Evolutionary conservation across 2,113 vertebrate species (phyloP), one percentile per base, ranked within the genome.

Genomic region (Coryphaenoides rupestris): DNA sequence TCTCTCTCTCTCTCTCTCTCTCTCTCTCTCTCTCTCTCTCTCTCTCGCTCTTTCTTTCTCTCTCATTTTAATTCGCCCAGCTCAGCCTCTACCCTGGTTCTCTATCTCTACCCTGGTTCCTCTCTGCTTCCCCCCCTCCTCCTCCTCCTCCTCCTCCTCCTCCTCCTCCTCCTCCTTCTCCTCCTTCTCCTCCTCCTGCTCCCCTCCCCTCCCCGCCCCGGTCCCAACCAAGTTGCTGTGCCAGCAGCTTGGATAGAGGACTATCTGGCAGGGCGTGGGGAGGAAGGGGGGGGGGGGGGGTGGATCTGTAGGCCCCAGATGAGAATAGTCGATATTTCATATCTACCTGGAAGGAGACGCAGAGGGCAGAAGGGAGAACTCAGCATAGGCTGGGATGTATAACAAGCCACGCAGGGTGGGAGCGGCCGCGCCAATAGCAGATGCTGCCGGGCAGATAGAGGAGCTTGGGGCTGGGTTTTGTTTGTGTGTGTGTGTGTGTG

Each of bases 271-370:
- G 76, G 62, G 76, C 72, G 69, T 46, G 74, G 40, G 56, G 62
- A 56, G 68, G 53, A 46, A 57, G 60, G 46, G 49, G 67, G 69
- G 1, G 75, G 77, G 75, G 22, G 49, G 24, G 50, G 61, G 55
- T 64, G 55, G 65, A 64, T 63, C 73, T 75, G 64, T 69, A 69
- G 33, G 75, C 75, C 74, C 66, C 75, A 80, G 64, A 84, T 76
- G 78, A 87, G 79, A 87, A 78, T 81, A 84, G 88, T 90, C 90
- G 83, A 86, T 90, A 90, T 87, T 86, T 89, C 75, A 84, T 87
- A 88, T 80, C 66, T 74, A 84, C 79, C 79, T 87, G 80, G 79
- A 87, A 87, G 85, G 81, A 78, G 76, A 86, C 74, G 71, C 68
- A 86, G 75, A 86, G 85, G 88, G 84, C 82, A 83, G 74, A 59